Percentiles rank a stretch among this genome's conserved stretches.
Conservation (phyloP, 2,113 vertebrate genomes). For the Campylomormyrus tamandua region DNA sequence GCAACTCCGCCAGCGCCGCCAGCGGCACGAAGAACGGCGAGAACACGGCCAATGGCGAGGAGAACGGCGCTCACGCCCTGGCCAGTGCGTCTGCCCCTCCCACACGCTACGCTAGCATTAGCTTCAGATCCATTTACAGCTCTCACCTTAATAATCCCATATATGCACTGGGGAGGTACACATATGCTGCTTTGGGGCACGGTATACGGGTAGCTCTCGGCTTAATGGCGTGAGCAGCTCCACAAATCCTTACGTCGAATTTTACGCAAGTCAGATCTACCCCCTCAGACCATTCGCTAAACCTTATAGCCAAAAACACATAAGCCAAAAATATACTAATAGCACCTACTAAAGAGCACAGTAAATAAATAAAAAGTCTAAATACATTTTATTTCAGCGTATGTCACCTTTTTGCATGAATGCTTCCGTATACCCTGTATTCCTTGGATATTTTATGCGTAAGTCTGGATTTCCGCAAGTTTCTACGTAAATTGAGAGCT, state of each 20-base stretch:
- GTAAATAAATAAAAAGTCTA: background rate
- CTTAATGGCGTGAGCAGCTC: background rate
- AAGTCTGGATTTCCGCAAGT: background rate
- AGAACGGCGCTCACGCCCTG: constrained; percentile 91
- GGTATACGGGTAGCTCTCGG: background rate
- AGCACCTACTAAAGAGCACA: background rate
- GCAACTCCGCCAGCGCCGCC: constrained; percentile 61
- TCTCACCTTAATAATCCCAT: background rate
- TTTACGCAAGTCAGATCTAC: background rate
- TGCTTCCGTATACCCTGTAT: background rate
- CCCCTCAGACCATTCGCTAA: background rate
- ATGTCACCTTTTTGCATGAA: background rate
- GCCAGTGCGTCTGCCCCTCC: constrained; percentile 69
- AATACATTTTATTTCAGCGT: background rate
- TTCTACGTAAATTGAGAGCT: background rate
- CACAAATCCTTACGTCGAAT: background rate
- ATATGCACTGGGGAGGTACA: background rate
- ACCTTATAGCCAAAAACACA: background rate
- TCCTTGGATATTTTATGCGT: background rate
- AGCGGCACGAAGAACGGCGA: constrained; percentile 90
- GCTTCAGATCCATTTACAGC: background rate
- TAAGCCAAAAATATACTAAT: background rate
- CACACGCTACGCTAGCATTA: background rate
- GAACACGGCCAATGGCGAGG: constrained; percentile 92
- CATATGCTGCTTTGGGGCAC: background rate